Base-by-base conservation (phyloP, 2,888 invertebrate species). In the Plebejus argus region DNA sequence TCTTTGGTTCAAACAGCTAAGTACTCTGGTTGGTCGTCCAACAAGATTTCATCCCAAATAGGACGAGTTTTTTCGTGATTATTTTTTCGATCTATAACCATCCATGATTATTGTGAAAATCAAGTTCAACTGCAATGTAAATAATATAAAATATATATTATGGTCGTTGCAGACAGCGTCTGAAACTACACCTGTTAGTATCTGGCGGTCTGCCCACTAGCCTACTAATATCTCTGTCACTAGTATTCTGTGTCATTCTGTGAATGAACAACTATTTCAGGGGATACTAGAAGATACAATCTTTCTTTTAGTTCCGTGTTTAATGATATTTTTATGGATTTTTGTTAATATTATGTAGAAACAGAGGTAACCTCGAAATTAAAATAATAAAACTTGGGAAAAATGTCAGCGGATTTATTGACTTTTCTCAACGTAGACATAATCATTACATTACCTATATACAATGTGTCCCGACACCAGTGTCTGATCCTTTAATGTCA, bases 151-250 rank as follows among this genome's bases (percentile, higher is more conserved):
- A n/a, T n/a, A n/a, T n/a, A n/a, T n/a, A n/a, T n/a, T 74, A 74
- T 74, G 45, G 49, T 10, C 20, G 20, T 20, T 4, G 45, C 72
- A 72, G 72, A 72, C 72, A 39, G 45, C 72, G 72, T 72, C 72
- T 39, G 20, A 75, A 76, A 39, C 33, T 76, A 58, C 80, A 81
- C 80, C 83, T 81, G 83, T 77, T 77, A 70, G 74, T 8, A 77
- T 77, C 82, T 83, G 83, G 83, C 83, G 76, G 49, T 8, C 18
- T 75, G 81, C 82, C 84, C 81, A 79, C 70, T 76, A 78, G 74
- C 72, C 76, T 53, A 71, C 33, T 78, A 79, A 70, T 76, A 79
- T 75, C 77, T 80, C 80, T 82, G 79, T 82, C 76, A 76, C 80
- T 77, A 53, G 53, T 53, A 79, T 79, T 79, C 79, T 81, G 79